These are phyloP conservation scores for Balearica regulorum DNA, from an alignment of 2,797 vertebrate species.

Conservation along the genomic window DNA sequence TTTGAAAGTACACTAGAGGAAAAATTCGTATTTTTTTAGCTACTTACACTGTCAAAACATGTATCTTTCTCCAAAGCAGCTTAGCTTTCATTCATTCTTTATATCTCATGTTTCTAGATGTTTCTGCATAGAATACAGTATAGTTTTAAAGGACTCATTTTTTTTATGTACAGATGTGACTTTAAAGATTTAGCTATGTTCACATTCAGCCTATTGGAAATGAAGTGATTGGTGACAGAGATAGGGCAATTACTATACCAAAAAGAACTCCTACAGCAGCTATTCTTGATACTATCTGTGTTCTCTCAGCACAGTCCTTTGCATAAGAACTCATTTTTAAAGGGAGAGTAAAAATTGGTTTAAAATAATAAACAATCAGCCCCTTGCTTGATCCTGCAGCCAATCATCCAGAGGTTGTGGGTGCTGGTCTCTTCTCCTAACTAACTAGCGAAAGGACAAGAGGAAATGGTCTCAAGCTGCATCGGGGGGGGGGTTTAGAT, in stretches of 20 bases:
- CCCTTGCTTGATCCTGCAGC: neutral
- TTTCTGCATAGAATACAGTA: neutral
- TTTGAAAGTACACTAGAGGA: neutral
- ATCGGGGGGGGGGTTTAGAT: too few relatives aligned
- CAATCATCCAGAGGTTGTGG: neutral
- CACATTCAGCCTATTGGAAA: neutral
- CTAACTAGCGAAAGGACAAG: too few relatives aligned
- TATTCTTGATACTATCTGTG: neutral
- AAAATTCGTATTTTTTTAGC: neutral
- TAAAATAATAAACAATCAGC: neutral
- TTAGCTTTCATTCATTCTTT: neutral
- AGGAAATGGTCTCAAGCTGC: too few relatives aligned
- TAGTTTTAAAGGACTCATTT: neutral
- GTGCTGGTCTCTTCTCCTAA: too few relatives aligned
- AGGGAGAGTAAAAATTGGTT: neutral
- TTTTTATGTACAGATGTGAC: neutral
- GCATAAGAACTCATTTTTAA: neutral
- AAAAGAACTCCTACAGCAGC: neutral
- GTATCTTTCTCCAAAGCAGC: neutral
- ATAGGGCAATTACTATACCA: neutral
- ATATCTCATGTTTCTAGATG: neutral
- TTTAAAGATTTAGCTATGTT: neutral
- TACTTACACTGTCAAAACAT: neutral
- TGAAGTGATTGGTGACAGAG: neutral
- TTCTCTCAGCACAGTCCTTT: neutral